Evolutionary conservation across 1,140 invertebrate species (phyloP).

Genomic region (Capitella teleta): DNA sequence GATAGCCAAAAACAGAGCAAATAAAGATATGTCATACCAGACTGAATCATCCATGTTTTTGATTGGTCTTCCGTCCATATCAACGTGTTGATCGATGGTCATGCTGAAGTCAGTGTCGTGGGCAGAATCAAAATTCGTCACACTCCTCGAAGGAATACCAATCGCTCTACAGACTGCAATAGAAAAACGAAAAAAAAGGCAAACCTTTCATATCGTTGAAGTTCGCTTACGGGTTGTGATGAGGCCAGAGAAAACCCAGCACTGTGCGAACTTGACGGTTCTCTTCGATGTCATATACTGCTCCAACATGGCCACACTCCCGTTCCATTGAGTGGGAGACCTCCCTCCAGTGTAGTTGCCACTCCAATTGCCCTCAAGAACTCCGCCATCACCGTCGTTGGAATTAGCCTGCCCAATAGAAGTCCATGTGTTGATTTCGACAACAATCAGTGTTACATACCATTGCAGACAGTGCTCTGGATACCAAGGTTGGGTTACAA

Average conservation of each 20-base stretch:
- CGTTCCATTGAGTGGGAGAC: slow-evolving; percentile 34
- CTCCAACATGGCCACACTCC: slow-evolving; percentile 3
- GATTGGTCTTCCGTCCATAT: slow-evolving; percentile 64
- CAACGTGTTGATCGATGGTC: slow-evolving; percentile 79
- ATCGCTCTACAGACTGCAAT: slow-evolving; percentile 63
- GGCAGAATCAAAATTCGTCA: slow-evolving; percentile 80
- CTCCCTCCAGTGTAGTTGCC: slow-evolving; percentile 9
- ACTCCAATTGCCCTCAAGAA: slow-evolving; percentile 48
- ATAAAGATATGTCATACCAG: too few relatives aligned
- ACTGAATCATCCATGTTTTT: slow-evolving; percentile 71
- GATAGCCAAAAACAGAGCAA: too few relatives aligned
- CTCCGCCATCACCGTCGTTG: slow-evolving; percentile 58
- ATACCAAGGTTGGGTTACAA: slow-evolving; percentile 58
- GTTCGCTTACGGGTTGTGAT: slow-evolving; percentile 26
- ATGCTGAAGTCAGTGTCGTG: slow-evolving; percentile 82
- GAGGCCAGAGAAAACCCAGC: slow-evolving; percentile 36
- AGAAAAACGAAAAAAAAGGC: slow-evolving; percentile 18
- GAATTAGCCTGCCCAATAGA: slow-evolving; percentile 32
- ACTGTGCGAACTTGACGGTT: slow-evolving; percentile 16
- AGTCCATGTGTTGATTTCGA: neutral
- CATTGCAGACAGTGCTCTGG: slow-evolving; percentile 62
- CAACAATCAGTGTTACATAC: slow-evolving; percentile 39
- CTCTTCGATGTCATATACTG: neutral
- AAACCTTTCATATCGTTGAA: too few relatives aligned
- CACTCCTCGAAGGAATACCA: slow-evolving; percentile 71